These are phyloP conservation scores for Crotalus tigris DNA, from an alignment of 2,113 vertebrate genomes.

Conservation along the genomic window DNA sequence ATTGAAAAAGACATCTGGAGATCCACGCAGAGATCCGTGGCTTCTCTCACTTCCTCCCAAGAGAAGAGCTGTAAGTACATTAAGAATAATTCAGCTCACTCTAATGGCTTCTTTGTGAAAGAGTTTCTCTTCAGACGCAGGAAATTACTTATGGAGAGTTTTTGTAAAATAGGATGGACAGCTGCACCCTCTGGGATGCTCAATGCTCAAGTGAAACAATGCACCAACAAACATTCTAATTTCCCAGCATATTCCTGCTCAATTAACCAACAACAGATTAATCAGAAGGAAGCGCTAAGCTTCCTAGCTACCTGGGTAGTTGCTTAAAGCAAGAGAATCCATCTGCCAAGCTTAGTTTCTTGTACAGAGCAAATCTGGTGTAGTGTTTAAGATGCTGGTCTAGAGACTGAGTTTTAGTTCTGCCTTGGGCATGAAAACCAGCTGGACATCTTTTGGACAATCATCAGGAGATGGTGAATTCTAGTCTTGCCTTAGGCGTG, in stretches of 20 bases:
- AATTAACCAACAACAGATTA: constrained; percentile 56
- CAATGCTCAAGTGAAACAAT: constrained; percentile 60
- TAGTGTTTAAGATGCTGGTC: background rate
- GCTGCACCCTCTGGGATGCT: constrained; percentile 46
- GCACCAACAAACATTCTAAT: constrained; percentile 56
- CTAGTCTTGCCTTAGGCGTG: background rate
- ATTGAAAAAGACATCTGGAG: background rate
- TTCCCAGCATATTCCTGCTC: constrained; percentile 62
- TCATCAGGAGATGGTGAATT: background rate
- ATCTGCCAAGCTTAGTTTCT: background rate
- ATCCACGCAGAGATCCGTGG: background rate
- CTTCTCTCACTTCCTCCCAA: constrained; percentile 32
- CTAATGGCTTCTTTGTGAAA: constrained; percentile 28
- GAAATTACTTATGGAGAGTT: constrained; percentile 37
- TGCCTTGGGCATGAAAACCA: background rate
- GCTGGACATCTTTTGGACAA: background rate
- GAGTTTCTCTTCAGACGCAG: constrained; percentile 28
- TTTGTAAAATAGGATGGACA: constrained; percentile 47
- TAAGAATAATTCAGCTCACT: constrained; percentile 43
- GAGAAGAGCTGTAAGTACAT: constrained; percentile 61
- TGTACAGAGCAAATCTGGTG: background rate
- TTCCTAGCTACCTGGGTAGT: constrained; percentile 40
- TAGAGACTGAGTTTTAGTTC: background rate
- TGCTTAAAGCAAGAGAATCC: constrained; percentile 31
- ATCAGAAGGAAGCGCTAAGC: constrained; percentile 44